Evolutionary conservation across 2,797 vertebrate genomes (phyloP), one percentile per base, ranked within the genome.

Genomic region (Diceros bicornis): DNA sequence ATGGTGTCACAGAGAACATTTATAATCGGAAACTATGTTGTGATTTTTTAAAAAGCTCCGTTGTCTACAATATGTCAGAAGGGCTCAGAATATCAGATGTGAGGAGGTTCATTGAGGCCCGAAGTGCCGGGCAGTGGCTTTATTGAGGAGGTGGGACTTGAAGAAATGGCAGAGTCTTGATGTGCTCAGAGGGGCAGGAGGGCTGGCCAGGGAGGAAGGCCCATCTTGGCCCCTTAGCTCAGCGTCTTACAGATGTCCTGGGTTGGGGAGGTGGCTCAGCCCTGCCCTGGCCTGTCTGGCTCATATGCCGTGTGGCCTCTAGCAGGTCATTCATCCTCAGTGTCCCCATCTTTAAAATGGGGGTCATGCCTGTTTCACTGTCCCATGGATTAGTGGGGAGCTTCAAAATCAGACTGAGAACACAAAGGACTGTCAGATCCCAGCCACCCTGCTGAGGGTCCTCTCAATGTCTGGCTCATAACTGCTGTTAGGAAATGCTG

Each of bases 301-400:
- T 57, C 12, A 57, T n/a, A 6, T 17, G 55, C 52, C 1, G 0
- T 47, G 25, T 75, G 90, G 18, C 74, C 20, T 61, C 32, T 17
- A 34, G 34, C 32, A 50, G 37, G 34, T 44, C 32, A 2, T 23
- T 44, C 62, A 79, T 21, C 59, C 66, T 88, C 61, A 27, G 23
- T 41, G 25, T n/a, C 91, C 37, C 55, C 52, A 9, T 72, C 72
- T 95, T 84, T 72, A 85, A 84, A 88, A 88, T 18, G 11, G 21
- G 32, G 8, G 23, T 20, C 29, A 2, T 62, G 32, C 55, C 27
- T 20, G 2, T 50, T 78, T 62, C 61, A 37, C 62, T 62, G 32
- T 66, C 75, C 41, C 14, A 37, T 57, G 50, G 77, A 82, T 93
- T 66, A 17, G 0, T 8, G 25, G 7, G 4, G 25, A 85, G 32